Conservation (phyloP, 2,888 invertebrate genomes). For the Clusia tigrina region DNA sequence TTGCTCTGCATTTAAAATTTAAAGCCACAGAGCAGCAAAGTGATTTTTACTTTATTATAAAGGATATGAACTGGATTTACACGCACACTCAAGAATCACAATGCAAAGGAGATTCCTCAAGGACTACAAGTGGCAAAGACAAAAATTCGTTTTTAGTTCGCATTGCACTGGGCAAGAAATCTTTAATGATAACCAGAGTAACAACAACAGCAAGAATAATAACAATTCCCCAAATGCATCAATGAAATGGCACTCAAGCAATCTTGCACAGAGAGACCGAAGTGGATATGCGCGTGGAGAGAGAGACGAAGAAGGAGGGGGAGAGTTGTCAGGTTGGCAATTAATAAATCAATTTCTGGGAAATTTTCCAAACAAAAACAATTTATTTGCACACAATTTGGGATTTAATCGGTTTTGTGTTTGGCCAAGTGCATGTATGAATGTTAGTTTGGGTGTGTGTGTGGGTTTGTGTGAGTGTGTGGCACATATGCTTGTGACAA, state of each 20-base stretch:
- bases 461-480: constrained; percentile 24
- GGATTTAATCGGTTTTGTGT: constrained; percentile 14
- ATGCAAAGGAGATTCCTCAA: constrained; percentile 13
- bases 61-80: constrained; percentile 30
- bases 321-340: constrained; percentile 46
- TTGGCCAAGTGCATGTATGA: constrained; percentile 5
- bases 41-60: constrained; percentile 23
- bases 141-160: neutral
- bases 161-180: constrained; percentile 10
- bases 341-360: constrained; percentile 48
- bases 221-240: neutral
- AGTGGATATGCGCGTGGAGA: no score
- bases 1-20: neutral
- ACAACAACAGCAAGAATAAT: constrained; percentile 1
- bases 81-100: constrained; percentile 5
- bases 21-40: constrained; percentile 3
- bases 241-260: neutral
- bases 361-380: constrained; percentile 21
- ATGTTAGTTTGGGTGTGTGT: constrained; percentile 19
- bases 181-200: neutral
- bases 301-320: constrained; percentile 14
- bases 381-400: constrained; percentile 23
- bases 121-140: neutral
- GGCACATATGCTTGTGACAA: constrained; percentile 17
- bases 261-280: neutral